Conservation (phyloP, 2,113 vertebrate species). For the Myotis lucifugus region DNA sequence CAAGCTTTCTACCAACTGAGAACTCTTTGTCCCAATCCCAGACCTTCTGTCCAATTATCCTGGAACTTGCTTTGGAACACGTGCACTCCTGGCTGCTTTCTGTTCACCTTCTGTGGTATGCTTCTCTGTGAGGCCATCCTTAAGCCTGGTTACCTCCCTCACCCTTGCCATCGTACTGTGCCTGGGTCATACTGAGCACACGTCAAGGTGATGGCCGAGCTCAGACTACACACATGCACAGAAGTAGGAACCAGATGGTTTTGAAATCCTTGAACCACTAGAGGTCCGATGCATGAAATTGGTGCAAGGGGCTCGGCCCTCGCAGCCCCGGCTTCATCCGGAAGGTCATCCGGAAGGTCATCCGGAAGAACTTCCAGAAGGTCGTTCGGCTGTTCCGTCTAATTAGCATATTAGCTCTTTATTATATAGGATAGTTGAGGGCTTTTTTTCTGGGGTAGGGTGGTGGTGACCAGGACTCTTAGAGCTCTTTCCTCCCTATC, state of each 20-base stretch:
- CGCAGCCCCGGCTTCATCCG: too few relatives aligned
- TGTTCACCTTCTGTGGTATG: neutral
- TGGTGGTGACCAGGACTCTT: neutral
- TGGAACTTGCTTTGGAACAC: neutral
- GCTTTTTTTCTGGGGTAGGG: neutral
- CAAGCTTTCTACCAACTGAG: neutral
- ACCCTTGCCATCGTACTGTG: neutral
- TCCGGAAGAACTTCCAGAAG: too few relatives aligned
- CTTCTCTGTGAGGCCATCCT: neutral
- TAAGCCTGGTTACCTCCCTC: neutral
- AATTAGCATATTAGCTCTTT: too few relatives aligned
- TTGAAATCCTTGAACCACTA: neutral
- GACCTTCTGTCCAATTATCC: neutral
- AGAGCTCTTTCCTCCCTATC: neutral
- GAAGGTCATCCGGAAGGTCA: too few relatives aligned
- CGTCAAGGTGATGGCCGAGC: neutral
- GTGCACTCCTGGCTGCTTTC: neutral
- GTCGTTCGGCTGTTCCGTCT: too few relatives aligned
- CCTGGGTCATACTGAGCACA: neutral
- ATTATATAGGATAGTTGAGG: neutral
- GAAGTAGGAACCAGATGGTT: neutral
- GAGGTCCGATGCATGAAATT: too few relatives aligned
- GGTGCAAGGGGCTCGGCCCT: too few relatives aligned
- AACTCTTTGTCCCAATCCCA: too few relatives aligned
- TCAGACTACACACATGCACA: neutral